phyloP scores from a whole-genome alignment of 2,888 invertebrate genomes.

The Drosophila colorata region DNA sequence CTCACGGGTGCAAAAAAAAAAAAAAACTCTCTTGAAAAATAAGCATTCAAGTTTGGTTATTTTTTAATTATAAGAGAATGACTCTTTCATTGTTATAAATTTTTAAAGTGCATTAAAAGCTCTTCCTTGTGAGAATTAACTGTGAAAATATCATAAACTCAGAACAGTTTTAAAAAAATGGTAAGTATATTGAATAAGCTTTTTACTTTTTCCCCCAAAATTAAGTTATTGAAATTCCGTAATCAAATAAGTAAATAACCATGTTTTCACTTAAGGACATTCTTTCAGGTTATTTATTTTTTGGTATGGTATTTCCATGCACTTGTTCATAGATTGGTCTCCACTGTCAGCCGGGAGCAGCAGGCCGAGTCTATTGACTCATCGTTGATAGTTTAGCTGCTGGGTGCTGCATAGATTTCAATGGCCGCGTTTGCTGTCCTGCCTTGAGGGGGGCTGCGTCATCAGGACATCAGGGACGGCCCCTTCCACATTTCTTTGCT shows the following conservation, averaged over 20 bases:
- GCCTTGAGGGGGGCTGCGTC: conserved; percentile 71
- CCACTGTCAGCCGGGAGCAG: conserved; percentile 62
- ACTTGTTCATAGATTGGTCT: conserved; percentile 36
- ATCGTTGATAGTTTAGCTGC: conserved; percentile 71
- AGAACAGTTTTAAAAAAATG: too few relatives aligned
- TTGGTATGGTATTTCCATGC: conserved; percentile 29
- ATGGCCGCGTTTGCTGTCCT: conserved; percentile 60
- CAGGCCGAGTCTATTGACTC: conserved; percentile 72
- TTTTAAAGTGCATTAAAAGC: too few relatives aligned
- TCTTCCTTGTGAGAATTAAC: too few relatives aligned
- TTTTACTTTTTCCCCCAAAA: neutral
- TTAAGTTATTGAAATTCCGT: conserved; percentile 7
- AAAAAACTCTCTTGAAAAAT: too few relatives aligned
- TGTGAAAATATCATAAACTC: too few relatives aligned
- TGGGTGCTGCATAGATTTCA: conserved; percentile 71
- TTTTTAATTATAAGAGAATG: too few relatives aligned
- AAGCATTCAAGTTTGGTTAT: too few relatives aligned
- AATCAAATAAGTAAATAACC: conserved; percentile 26
- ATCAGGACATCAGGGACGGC: conserved; percentile 60
- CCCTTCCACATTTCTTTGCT: conserved; percentile 33
- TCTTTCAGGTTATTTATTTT: conserved; percentile 26
- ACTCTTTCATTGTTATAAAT: too few relatives aligned
- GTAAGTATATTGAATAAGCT: neutral
- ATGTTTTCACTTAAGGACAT: conserved; percentile 20
- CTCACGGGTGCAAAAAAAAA: neutral